Conservation (phyloP, 2,113 vertebrate genomes). For the Elephas maximus region DNA sequence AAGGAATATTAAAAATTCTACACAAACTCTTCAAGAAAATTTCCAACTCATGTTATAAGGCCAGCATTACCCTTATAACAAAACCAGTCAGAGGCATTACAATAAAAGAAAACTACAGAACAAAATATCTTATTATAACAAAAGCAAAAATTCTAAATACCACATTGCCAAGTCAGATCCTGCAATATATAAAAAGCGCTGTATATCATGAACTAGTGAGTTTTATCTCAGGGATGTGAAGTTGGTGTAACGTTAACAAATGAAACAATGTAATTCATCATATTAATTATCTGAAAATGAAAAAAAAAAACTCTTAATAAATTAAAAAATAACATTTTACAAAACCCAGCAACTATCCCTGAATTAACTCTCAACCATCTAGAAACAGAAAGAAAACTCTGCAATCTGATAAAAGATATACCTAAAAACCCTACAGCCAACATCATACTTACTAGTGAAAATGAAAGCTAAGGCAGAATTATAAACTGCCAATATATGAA, state of each 20-base stretch:
- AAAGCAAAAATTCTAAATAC: background rate
- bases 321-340: background rate
- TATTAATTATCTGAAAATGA: background rate
- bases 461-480: background rate
- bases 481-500: background rate
- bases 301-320: background rate
- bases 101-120: background rate
- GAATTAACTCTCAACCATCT: background rate
- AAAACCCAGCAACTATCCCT: background rate
- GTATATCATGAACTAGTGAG: background rate
- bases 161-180: background rate
- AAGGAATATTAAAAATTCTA: background rate
- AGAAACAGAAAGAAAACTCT: background rate
- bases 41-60: background rate
- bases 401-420: background rate
- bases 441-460: background rate
- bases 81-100: background rate
- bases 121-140: background rate
- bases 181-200: background rate
- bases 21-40: background rate
- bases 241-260: too few relatives aligned
- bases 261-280: background rate
- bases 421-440: background rate
- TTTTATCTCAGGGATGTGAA: background rate
- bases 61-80: background rate